A percentile compares a stretch with the other conserved stretches of the same genome.
Conservation (phyloP, 2,113 vertebrate species). For the Falcunculus frontatus region DNA sequence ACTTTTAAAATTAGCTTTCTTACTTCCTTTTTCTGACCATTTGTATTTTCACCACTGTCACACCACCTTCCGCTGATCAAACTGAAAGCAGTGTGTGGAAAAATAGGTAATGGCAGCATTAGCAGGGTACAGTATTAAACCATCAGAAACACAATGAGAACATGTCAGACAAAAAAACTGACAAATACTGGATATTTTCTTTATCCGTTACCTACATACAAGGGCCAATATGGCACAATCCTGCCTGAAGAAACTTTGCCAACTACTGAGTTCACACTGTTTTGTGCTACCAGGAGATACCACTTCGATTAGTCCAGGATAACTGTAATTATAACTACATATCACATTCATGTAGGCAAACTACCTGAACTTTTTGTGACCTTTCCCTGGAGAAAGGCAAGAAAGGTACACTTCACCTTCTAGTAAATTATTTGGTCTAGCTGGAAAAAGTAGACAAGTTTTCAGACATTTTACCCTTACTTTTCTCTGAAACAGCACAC, state of each 20-base stretch:
- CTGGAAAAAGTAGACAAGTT: background rate
- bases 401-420: background rate
- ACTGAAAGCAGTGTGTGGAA: background rate
- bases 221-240: background rate
- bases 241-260: background rate
- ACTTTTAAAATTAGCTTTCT: background rate
- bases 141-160: background rate
- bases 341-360: background rate
- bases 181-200: background rate
- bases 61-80: background rate
- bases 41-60: background rate
- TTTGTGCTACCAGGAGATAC: background rate
- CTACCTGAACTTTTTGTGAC: background rate
- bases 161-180: background rate
- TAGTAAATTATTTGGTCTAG: background rate
- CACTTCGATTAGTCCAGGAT: background rate
- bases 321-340: background rate
- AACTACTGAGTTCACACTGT: background rate
- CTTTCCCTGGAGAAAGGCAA: background rate
- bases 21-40: background rate
- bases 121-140: background rate
- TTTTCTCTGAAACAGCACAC: background rate
- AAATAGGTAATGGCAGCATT: background rate
- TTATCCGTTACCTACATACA: background rate
- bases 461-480: background rate